These are phyloP conservation scores for Diabrotica balteata DNA, from an alignment of 2,888 invertebrate genomes.

Conservation along the genomic window DNA sequence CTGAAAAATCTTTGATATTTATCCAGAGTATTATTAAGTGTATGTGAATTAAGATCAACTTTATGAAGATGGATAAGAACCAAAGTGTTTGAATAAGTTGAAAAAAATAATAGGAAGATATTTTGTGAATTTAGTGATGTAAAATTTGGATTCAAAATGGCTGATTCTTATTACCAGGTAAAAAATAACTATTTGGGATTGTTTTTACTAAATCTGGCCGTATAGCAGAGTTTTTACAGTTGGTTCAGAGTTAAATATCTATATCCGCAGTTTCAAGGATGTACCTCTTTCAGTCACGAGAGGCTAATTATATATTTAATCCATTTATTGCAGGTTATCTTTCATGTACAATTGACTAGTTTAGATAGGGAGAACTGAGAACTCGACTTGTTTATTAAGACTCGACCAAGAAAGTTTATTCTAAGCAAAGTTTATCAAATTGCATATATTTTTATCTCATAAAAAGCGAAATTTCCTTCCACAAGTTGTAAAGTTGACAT, in stretches of 20 bases:
- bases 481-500: slow-evolving; percentile 17
- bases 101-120: slow-evolving; percentile 28
- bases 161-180: slow-evolving; percentile 73
- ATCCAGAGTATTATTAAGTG: slow-evolving; percentile 2
- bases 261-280: slow-evolving; percentile 16
- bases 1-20: slow-evolving; percentile 8
- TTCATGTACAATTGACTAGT: not conserved
- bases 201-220: slow-evolving; percentile 1
- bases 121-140: slow-evolving; percentile 34
- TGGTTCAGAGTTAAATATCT: slow-evolving; percentile 4
- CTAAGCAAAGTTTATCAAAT: no score
- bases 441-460: no score
- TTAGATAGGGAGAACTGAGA: not conserved
- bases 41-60: slow-evolving; percentile 14
- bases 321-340: slow-evolving; percentile 23
- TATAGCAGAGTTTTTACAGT: slow-evolving; percentile 1
- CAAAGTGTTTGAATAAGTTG: slow-evolving; percentile 22
- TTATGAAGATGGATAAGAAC: slow-evolving; percentile 14
- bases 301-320: slow-evolving; percentile 12
- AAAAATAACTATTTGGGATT: slow-evolving; percentile 46
- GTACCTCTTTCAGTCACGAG: slow-evolving; percentile 13
- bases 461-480: no score
- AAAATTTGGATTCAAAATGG: slow-evolving; percentile 63
- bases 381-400: not conserved
- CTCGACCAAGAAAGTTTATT: no score